Conservation (phyloP, 1,140 invertebrate genomes). For the Aphelenchoides fujianensis region DNA sequence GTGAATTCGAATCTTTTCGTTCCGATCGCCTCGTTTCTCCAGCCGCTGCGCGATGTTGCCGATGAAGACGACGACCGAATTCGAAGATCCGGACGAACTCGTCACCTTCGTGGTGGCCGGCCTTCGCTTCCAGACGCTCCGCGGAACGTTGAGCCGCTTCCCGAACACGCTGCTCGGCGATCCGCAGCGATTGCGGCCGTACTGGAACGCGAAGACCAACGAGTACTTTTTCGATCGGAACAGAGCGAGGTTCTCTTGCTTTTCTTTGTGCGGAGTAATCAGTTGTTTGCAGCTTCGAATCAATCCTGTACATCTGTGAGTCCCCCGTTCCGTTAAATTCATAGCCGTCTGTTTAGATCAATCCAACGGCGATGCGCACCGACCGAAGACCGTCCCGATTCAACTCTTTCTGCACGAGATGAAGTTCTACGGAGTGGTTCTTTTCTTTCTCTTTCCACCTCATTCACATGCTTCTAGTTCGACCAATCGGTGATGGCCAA, state of each 20-base stretch:
- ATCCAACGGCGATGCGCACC: background rate
- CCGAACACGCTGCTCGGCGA: background rate
- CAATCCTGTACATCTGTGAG: slow-evolving; percentile 14
- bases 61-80: too few relatives aligned
- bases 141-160: background rate
- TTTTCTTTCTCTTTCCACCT: background rate
- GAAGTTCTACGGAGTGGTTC: background rate
- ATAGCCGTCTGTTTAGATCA: too few relatives aligned
- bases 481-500: background rate
- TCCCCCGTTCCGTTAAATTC: too few relatives aligned
- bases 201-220: background rate
- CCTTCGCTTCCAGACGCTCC: background rate
- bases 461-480: background rate
- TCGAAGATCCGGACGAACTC: background rate
- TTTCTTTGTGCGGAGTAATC: background rate
- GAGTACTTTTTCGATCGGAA: slow-evolving; percentile 6
- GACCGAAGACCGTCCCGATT: background rate
- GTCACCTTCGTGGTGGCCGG: background rate
- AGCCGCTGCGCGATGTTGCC: too few relatives aligned
- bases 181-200: background rate
- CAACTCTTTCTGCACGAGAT: background rate
- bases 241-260: background rate
- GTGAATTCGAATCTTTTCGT: too few relatives aligned
- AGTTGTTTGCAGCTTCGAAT: background rate
- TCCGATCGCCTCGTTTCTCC: too few relatives aligned